phyloP scores from a whole-genome alignment of 92 coral and sea anemone species.

The Epizoanthus rinbou region DNA sequence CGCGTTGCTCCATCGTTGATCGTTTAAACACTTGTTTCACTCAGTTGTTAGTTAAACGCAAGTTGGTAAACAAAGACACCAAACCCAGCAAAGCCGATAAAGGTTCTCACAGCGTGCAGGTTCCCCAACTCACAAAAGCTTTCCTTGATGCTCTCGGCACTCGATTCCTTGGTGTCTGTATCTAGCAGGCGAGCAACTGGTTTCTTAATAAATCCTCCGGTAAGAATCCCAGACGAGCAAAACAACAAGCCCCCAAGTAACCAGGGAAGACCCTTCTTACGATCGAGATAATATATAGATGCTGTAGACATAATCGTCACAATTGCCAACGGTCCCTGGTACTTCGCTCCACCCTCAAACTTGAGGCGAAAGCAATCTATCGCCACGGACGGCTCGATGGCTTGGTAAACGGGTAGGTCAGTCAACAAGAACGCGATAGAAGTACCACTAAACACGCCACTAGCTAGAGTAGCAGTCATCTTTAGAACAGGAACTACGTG shows the following conservation, averaged over 20 bases:
- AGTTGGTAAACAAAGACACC: constrained; percentile 22
- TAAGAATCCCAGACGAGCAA: constrained; percentile 30
- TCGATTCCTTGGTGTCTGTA: not conserved
- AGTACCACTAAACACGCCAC: constrained; percentile 37
- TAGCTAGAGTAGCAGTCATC: constrained; percentile 33
- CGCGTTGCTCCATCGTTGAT: not conserved
- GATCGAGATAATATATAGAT: constrained; percentile 24
- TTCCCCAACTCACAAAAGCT: constrained; percentile 22
- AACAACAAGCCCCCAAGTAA: constrained; percentile 13
- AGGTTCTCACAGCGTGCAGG: constrained; percentile 22
- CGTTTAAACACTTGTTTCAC: not conserved
- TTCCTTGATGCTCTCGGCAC: not conserved
- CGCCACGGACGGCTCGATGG: constrained; percentile 33
- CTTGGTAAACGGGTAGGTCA: constrained; percentile 17
- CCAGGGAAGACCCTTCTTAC: constrained; percentile 40
- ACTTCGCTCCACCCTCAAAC: constrained; percentile 23
- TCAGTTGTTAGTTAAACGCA: not conserved
- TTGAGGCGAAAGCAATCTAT: constrained; percentile 38
- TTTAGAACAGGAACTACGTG: constrained; percentile 17
- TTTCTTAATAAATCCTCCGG: constrained; percentile 28
- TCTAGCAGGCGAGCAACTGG: constrained; percentile 10
- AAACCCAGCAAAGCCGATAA: constrained; percentile 33
- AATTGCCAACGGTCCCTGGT: constrained; percentile 24
- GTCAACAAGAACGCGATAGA: constrained; percentile 35
- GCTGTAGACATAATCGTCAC: constrained; percentile 10